Percentiles rank a stretch among this genome's conserved stretches.
Evolutionary conservation across 2,797 vertebrate species (phyloP).

Genomic region (Crossoptilon crossoptilon): DNA sequence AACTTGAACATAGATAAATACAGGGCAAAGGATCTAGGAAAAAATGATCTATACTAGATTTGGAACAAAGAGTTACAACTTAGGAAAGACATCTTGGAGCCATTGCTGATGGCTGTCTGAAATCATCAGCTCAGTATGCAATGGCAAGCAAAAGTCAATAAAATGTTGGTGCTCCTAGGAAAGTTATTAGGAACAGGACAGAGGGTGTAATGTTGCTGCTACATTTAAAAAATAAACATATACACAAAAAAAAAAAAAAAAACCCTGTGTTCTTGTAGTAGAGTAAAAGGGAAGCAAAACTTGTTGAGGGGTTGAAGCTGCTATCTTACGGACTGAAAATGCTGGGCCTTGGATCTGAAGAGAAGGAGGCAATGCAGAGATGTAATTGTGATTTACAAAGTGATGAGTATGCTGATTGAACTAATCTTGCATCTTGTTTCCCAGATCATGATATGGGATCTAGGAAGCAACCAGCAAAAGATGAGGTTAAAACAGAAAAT

Average conservation of each 20-base stretch:
- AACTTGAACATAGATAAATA: conserved; percentile 19
- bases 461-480: not conserved
- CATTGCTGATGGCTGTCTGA: conserved; percentile 20
- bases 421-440: not conserved
- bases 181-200: not conserved
- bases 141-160: not conserved
- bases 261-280: rapidly evolving
- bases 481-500: not conserved
- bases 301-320: not conserved
- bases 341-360: not conserved
- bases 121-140: conserved; percentile 31
- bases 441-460: not conserved
- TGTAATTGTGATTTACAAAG: not conserved
- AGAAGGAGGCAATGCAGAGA: not conserved
- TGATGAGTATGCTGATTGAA: not conserved
- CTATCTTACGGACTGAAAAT: not conserved
- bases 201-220: not conserved
- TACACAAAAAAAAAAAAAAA: not conserved
- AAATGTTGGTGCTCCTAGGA: not conserved
- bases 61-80: conserved; percentile 9
- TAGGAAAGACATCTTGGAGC: conserved; percentile 17
- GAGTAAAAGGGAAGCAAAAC: conserved; percentile 5
- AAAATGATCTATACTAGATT: not conserved
- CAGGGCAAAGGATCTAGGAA: conserved; percentile 13
- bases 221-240: not conserved